These are phyloP conservation scores for Neostethus bicornis DNA, from an alignment of 2,797 vertebrate genomes.

Conservation along the genomic window DNA sequence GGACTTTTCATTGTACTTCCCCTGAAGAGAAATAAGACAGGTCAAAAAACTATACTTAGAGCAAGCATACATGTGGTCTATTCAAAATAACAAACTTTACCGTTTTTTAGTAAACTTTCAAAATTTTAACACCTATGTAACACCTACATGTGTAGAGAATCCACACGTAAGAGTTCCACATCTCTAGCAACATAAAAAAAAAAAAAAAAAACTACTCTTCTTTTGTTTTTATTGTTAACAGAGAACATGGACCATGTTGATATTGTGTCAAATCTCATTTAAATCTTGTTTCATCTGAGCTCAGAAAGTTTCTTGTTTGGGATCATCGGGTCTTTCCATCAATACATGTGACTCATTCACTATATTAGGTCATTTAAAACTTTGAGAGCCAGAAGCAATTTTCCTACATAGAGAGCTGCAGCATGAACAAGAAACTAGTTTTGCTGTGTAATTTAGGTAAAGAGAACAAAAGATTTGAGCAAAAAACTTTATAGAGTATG, in stretches of 20 bases:
- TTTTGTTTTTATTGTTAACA: too few relatives aligned
- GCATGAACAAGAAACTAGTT: conserved; percentile 7
- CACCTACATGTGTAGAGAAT: too few relatives aligned
- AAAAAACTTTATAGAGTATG: background rate
- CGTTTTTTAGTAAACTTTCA: too few relatives aligned
- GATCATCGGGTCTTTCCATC: conserved; percentile 23
- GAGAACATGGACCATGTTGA: background rate
- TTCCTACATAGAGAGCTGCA: conserved; percentile 10
- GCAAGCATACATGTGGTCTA: background rate
- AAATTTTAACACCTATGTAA: too few relatives aligned
- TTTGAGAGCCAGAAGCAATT: background rate
- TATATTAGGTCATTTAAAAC: conserved; percentile 21
- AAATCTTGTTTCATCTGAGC: conserved; percentile 5
- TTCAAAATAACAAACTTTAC: background rate
- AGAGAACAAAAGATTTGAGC: conserved; percentile 2
- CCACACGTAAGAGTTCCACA: too few relatives aligned
- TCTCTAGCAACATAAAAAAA: too few relatives aligned
- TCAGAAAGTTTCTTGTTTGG: background rate
- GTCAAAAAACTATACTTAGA: too few relatives aligned
- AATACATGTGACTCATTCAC: conserved; percentile 13
- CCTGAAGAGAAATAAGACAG: conserved; percentile 12
- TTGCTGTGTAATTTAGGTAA: conserved; percentile 1
- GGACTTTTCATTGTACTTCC: conserved; percentile 23
- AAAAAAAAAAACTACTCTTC: too few relatives aligned
- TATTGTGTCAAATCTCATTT: conserved; percentile 1